phyloP scores from a whole-genome alignment of 2,888 invertebrate species.

The Lycophotia porphyrea region DNA sequence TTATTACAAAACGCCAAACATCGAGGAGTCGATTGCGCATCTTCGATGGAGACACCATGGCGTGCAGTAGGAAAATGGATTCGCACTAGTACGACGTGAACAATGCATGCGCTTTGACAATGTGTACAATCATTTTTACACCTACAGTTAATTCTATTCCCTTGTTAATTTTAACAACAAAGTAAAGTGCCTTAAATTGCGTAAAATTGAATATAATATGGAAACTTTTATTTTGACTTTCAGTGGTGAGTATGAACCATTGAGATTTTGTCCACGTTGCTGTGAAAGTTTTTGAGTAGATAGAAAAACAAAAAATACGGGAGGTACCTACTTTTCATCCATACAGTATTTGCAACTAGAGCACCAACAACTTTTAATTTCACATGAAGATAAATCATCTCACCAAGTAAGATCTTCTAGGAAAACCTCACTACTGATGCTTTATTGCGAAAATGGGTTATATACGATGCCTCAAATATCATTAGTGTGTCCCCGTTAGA shows the following conservation, averaged over 20 bases:
- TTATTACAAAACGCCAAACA: too few relatives aligned
- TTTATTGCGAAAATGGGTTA: not conserved
- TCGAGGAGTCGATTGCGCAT: too few relatives aligned
- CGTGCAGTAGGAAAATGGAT: not conserved
- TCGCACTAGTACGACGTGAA: not conserved
- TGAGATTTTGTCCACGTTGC: not conserved
- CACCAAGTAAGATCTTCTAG: conserved; percentile 7
- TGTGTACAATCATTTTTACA: not conserved
- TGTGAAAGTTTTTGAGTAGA: not conserved
- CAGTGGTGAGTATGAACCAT: not conserved
- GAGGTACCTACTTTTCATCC: too few relatives aligned
- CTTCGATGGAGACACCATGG: too few relatives aligned
- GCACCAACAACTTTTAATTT: conserved; percentile 3
- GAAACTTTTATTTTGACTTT: not conserved
- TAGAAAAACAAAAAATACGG: not conserved
- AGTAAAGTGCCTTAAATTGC: too few relatives aligned
- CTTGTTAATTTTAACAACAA: not conserved
- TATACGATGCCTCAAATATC: conserved; percentile 23
- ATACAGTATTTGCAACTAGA: not conserved
- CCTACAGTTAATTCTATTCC: not conserved
- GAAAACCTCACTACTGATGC: not conserved
- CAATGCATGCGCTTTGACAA: too few relatives aligned
- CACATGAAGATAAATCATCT: not conserved
- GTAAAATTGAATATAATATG: too few relatives aligned
- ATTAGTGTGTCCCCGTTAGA: conserved; percentile 45